Evolutionary conservation across 2,797 vertebrate genomes (phyloP).

Genomic region (Myripristis murdjan): DNA sequence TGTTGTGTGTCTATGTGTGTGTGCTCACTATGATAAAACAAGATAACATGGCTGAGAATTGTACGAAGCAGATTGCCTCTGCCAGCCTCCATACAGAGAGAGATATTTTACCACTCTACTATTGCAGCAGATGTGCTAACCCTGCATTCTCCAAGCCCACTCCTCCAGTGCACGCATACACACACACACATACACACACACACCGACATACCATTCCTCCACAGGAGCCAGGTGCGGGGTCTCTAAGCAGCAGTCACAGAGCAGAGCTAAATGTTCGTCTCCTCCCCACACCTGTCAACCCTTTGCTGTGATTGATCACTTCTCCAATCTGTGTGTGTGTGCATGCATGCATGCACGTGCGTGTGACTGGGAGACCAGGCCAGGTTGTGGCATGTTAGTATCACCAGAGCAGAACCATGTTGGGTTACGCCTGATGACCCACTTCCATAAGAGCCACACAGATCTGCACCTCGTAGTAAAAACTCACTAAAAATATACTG

Average conservation of each 20-base stretch:
- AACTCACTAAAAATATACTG: conserved; percentile 28
- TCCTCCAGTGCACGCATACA: conserved; percentile 5
- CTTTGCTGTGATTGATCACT: conserved; percentile 43
- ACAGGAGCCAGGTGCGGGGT: conserved; percentile 35
- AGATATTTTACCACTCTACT: conserved; percentile 60
- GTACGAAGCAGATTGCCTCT: conserved; percentile 63
- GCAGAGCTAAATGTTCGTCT: conserved; percentile 44
- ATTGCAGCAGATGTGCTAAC: conserved; percentile 61
- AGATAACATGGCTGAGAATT: conserved; percentile 45
- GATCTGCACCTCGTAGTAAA: conserved; percentile 30
- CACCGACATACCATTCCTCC: background rate
- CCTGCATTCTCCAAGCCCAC: conserved; percentile 39
- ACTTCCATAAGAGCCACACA: conserved; percentile 46
- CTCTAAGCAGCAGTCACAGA: conserved; percentile 30
- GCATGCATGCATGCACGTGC: background rate
- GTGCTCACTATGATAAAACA: conserved; percentile 25
- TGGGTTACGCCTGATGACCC: conserved; percentile 35
- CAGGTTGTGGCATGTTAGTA: conserved; percentile 32
- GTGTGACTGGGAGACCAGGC: conserved; percentile 11
- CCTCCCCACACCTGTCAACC: conserved; percentile 45
- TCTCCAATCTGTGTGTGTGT: conserved; percentile 3
- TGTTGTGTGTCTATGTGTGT: conserved; percentile 2
- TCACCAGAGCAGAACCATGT: conserved; percentile 39
- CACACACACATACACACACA: conserved; percentile 9
- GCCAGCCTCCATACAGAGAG: conserved; percentile 56